Evolutionary conservation across 2,888 invertebrate genomes (phyloP).

Genomic region (Clistopyga incitator): DNA sequence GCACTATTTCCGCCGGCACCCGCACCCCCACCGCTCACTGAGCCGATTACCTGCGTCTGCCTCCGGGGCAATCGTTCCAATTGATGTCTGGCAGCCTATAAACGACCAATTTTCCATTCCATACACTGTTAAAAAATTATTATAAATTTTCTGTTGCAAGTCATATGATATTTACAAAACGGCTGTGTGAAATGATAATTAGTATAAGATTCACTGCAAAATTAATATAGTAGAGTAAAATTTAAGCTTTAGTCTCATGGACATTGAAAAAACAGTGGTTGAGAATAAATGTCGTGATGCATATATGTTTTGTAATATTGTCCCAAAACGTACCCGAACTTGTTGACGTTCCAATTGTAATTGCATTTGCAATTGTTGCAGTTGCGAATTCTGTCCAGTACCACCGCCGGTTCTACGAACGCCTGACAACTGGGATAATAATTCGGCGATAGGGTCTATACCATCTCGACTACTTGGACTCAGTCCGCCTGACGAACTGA

Average conservation of each 20-base stretch:
- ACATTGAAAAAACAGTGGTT: no score
- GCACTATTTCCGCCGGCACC: constrained; percentile 72
- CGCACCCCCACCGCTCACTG: constrained; percentile 85
- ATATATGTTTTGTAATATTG: no score
- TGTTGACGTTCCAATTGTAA: constrained; percentile 95
- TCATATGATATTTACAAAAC: no score
- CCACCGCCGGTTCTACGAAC: constrained; percentile 90
- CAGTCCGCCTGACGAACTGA: constrained; percentile 94
- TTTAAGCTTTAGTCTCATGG: no score
- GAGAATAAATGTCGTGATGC: no score
- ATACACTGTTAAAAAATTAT: no score
- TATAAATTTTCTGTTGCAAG: no score
- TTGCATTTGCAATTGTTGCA: constrained; percentile 98
- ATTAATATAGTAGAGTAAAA: no score
- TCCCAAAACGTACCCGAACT: constrained; percentile 87
- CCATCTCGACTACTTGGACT: constrained; percentile 96
- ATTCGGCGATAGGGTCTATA: constrained; percentile 98
- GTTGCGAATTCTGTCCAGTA: constrained; percentile 87
- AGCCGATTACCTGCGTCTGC: constrained; percentile 88
- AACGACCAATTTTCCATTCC: constrained; percentile 30
- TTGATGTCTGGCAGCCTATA: constrained; percentile 92
- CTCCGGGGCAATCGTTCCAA: constrained; percentile 95
- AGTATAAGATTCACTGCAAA: no score
- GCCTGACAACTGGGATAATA: constrained; percentile 97
- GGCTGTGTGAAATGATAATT: no score